These are phyloP conservation scores for Polypterus bichir DNA, from an alignment of 2,113 vertebrate genomes.

Conservation along the genomic window DNA sequence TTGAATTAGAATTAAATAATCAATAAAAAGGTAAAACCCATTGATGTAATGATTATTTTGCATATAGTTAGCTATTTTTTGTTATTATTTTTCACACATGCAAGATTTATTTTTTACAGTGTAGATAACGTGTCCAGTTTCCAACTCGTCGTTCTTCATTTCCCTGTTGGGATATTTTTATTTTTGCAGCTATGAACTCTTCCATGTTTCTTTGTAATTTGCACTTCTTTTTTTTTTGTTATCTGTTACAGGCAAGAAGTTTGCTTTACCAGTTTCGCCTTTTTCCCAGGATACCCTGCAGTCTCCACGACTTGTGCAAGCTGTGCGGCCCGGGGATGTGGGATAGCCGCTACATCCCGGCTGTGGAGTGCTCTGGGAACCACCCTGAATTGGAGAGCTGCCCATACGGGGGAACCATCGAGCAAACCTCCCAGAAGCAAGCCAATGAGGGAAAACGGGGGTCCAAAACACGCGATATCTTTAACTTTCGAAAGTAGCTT, in stretches of 20 bases:
- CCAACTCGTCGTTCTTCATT: background rate
- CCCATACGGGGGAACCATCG: slow-evolving; percentile 73
- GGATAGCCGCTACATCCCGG: slow-evolving; percentile 90
- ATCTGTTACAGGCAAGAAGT: slow-evolving; percentile 68
- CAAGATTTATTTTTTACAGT: too few relatives aligned
- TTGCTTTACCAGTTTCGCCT: slow-evolving; percentile 93
- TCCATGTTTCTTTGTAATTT: background rate
- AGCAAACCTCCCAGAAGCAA: slow-evolving; percentile 41
- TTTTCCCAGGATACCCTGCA: slow-evolving; percentile 81
- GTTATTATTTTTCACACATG: too few relatives aligned
- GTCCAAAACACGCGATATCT: slow-evolving; percentile 66
- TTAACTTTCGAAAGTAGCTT: slow-evolving; percentile 73
- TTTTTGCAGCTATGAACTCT: background rate
- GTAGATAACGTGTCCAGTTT: too few relatives aligned
- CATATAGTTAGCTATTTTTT: too few relatives aligned
- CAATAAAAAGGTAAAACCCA: too few relatives aligned
- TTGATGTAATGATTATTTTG: too few relatives aligned
- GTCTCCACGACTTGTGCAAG: slow-evolving; percentile 83
- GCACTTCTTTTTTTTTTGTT: background rate
- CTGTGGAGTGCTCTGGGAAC: slow-evolving; percentile 84
- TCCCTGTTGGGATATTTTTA: background rate
- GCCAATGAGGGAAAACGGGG: slow-evolving; percentile 50
- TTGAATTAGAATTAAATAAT: too few relatives aligned
- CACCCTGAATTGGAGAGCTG: slow-evolving; percentile 74
- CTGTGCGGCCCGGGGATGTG: slow-evolving; percentile 90